Conservation (phyloP, 2,113 vertebrate species). For the Pelvicachromis taeniatus region DNA sequence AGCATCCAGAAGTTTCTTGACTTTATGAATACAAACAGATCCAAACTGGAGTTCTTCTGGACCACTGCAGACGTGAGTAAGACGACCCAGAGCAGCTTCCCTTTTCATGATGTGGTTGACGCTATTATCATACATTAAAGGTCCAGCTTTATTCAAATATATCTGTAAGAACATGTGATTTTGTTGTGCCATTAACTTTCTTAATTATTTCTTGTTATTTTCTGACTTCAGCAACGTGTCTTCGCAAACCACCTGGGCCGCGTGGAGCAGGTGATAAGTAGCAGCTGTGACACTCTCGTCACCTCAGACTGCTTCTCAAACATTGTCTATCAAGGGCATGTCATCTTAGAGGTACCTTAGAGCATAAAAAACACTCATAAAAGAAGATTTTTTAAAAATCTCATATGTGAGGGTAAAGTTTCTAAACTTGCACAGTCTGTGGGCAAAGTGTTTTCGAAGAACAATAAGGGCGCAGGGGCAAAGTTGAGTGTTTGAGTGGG, state of each 20-base stretch:
- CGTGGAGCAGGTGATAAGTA: neutral
- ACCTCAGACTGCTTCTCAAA: neutral
- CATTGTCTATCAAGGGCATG: neutral
- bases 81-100: neutral
- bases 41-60: neutral
- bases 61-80: neutral
- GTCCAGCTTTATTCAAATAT: neutral
- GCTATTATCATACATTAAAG: neutral
- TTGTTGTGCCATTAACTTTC: neutral
- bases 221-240: neutral
- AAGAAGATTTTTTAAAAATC: neutral
- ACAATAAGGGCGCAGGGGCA: neutral
- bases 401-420: neutral
- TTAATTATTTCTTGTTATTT: neutral
- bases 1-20: neutral
- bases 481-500: neutral
- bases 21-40: neutral
- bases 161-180: neutral
- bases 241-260: neutral
- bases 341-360: neutral
- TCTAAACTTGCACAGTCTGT: neutral
- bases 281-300: rapidly evolving
- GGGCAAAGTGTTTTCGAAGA: neutral
- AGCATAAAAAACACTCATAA: neutral
- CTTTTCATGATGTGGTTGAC: neutral